Base-by-base conservation (phyloP, 2,113 vertebrate genomes). In the Chionomys nivalis region DNA sequence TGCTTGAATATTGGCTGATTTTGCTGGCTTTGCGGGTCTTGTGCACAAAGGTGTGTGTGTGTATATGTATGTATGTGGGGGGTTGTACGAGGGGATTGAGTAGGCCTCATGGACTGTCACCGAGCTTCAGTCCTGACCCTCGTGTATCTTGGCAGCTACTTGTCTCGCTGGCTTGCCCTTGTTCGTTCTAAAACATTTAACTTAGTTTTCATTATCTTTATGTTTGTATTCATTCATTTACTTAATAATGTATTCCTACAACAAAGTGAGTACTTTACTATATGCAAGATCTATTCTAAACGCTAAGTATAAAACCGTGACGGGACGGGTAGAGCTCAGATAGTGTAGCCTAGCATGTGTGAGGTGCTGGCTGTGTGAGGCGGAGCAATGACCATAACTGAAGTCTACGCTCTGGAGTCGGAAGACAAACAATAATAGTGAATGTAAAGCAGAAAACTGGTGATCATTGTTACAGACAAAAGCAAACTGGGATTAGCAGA, bases 181-280 rank as follows among this genome's bases (percentile, higher is more conserved):
- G 1, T 85, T 96, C 47, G 75, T 82, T 90, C 63, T 8, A 66
- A 65, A 87, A 77, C 89, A 55, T 65, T 33, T 42, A 26, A 52
- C 44, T 52, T 52, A 11, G 28, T 63, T 94, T 78, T 92, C 31
- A 16, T 31, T 78, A 81, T 93, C n/a, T 58, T 10, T 66, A 17
- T 66, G 65, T 79, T 70, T 73, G 4, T 8, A 23, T 83, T 88
- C n/a, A 58, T 36, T 68, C 39, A 5, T 49, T 77, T 28, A 11
- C 75, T 26, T 44, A 31, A 3, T 49, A n/a, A 31, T 19, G 5
- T 77, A 23, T 61, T 49, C 9, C 49, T 61, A 81, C 58, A 63
- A 0, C 31, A n/a, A 14, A 13, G 28, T 0, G 39, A 33, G 33
- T 28, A 14, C 65, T 63, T 36, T 5, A 16, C 55, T 33, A 0